phyloP scores from a whole-genome alignment of 1,140 invertebrate genomes.

The Trachelipus rathkii region DNA sequence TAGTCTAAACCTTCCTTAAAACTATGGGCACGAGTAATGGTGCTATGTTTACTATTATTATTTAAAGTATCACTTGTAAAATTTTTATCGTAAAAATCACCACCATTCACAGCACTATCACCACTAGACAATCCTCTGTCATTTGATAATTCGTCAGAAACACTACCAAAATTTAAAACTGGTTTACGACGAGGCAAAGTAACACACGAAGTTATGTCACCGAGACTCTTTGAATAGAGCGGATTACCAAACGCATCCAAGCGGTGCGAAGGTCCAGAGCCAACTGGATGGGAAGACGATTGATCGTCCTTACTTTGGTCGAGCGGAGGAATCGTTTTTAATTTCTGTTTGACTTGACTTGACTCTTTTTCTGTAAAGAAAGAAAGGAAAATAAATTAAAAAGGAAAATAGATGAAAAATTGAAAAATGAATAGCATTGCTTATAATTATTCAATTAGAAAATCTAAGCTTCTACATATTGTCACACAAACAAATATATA shows the following conservation, averaged over 20 bases:
- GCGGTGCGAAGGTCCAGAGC: not conserved
- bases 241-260: not conserved
- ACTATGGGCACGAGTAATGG: slow-evolving; percentile 41
- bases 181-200: slow-evolving; percentile 42
- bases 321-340: too few relatives aligned
- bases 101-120: slow-evolving; percentile 32
- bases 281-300: not conserved
- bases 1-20: slow-evolving; percentile 42
- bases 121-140: slow-evolving; percentile 4
- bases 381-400: too few relatives aligned
- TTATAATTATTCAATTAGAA: too few relatives aligned
- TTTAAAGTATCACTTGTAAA: slow-evolving; percentile 18
- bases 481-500: too few relatives aligned
- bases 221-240: not conserved
- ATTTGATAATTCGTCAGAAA: slow-evolving; percentile 23
- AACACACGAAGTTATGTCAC: not conserved
- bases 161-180: slow-evolving; percentile 42
- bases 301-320: too few relatives aligned
- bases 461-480: too few relatives aligned
- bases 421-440: too few relatives aligned
- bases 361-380: too few relatives aligned
- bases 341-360: too few relatives aligned
- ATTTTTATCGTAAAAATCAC: not conserved
- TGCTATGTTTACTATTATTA: slow-evolving; percentile 31
- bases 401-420: not conserved